Evolutionary conservation across 2,113 vertebrate genomes (phyloP).

Genomic region (Delphinus delphis): DNA sequence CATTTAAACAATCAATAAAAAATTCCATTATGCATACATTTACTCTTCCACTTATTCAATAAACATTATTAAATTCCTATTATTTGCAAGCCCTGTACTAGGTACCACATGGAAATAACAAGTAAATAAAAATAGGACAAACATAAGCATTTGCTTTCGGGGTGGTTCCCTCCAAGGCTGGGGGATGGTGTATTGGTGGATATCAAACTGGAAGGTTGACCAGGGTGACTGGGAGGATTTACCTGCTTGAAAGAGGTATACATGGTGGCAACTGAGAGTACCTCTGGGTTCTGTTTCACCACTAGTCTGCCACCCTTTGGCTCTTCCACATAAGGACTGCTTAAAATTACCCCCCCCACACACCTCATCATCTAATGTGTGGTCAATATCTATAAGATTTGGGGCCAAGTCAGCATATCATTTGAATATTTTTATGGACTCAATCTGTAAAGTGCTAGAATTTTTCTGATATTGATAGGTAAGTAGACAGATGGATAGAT

Average conservation of each 20-base stretch:
- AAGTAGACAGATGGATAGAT: neutral
- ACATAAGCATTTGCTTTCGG: neutral
- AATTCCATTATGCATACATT: neutral
- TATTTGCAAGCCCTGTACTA: neutral
- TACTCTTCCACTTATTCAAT: neutral
- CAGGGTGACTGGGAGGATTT: neutral
- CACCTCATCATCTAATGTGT: neutral
- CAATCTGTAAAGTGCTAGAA: neutral
- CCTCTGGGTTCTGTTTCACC: neutral
- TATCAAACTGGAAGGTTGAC: neutral
- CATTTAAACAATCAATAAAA: neutral
- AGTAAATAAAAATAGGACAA: neutral
- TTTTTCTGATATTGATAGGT: neutral
- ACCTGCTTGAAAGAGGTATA: neutral
- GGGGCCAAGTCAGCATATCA: neutral
- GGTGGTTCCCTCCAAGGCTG: neutral
- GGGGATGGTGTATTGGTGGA: neutral
- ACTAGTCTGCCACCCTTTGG: neutral
- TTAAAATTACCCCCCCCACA: neutral
- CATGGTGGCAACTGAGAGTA: neutral
- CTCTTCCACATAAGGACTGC: neutral
- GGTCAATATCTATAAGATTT: neutral
- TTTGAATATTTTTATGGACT: neutral
- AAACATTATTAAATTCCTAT: neutral
- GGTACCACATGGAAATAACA: neutral